Percentiles rank a stretch among this genome's conserved stretches.
These are phyloP conservation scores for Acleris holmiana DNA, from an alignment of 2,888 invertebrate species.

Conservation along the genomic window DNA sequence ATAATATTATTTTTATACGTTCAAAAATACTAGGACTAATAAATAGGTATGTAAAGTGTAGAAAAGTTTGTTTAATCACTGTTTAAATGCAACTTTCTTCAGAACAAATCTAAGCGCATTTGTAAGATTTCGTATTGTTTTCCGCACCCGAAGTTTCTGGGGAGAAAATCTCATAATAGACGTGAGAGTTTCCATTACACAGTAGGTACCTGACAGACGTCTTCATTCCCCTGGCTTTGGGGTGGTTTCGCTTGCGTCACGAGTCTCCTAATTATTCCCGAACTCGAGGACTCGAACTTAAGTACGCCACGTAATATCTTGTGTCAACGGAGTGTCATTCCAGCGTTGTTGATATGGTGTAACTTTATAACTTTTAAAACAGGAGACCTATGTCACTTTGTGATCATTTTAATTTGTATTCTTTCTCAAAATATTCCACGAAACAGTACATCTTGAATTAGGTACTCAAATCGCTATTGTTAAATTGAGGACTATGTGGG, in stretches of 20 bases:
- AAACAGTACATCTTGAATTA: too few species aligned
- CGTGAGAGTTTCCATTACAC: slow-evolving; percentile 16
- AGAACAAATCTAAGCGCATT: background rate
- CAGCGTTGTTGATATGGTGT: slow-evolving; percentile 4
- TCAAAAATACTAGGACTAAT: too few species aligned
- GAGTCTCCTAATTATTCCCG: slow-evolving; percentile 19
- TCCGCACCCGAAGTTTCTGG: background rate
- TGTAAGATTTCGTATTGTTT: slow-evolving; percentile 1
- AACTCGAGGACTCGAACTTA: slow-evolving; percentile 18
- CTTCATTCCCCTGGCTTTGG: slow-evolving; percentile 17
- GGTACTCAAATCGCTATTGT: too few species aligned
- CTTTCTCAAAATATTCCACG: too few species aligned
- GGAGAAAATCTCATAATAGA: slow-evolving; percentile 10
- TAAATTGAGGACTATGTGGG: too few species aligned
- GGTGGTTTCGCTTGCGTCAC: slow-evolving; percentile 17
- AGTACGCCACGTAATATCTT: slow-evolving; percentile 27
- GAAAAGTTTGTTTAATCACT: too few species aligned
- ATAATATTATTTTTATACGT: too few species aligned
- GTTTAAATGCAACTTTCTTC: background rate
- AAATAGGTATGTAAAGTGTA: too few species aligned
- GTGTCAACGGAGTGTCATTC: slow-evolving; percentile 19
- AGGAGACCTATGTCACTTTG: background rate
- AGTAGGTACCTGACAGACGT: slow-evolving; percentile 13
- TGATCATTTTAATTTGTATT: too few species aligned
- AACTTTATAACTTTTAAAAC: background rate